Base-by-base conservation (phyloP, 1,140 invertebrate species). In the Hydropsyche tenuis region DNA sequence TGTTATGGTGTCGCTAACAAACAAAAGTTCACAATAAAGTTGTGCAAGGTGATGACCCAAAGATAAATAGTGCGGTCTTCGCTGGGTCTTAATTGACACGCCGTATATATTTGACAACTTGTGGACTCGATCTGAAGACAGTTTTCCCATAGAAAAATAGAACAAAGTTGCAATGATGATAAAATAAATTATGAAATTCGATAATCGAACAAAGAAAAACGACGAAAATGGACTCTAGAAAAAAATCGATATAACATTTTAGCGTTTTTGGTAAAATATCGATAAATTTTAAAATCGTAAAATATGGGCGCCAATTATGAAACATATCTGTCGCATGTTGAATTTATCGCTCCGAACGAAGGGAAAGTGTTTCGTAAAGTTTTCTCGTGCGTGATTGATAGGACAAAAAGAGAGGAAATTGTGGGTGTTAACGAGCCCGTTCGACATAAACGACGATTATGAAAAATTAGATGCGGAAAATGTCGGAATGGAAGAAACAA, bases 31-130 rank as follows among this genome's bases (percentile, higher is more conserved):
- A 68, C 65, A 68, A 68, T 48, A 25, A 46, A 48, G 51, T 70
- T 70, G 68, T 70, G 68, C 66, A 69, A 69, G 63, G 45, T 7
- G 68, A 70, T 70, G 51, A 70, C 68, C 68, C 11, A 20, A 12
- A 56, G 68, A 70, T 70, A 70, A 45, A 12, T 45, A 16, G 23
- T 51, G 25, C 14, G 65, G 45, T 68, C 65, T 12, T 30, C 22
- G 60, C 12, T 6, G n/a, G 27, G 68, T 23, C 48, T 70, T 70
- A 70, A 70, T 70, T 70, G 68, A 70, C 68, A 70, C 37, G 68
- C 68, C 37, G 51, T n/a, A 14, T 56, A 48, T 56, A 56, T 70
- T 37, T 70, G 68, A 70, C 68, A 70, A 16, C 48, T 48, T 56
- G 65, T 43, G 65, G 56, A 60, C 25, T 60, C 56, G 20, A 12